Evolutionary conservation across 1,140 invertebrate genomes (phyloP).

Genomic region (Ladona fulva): DNA sequence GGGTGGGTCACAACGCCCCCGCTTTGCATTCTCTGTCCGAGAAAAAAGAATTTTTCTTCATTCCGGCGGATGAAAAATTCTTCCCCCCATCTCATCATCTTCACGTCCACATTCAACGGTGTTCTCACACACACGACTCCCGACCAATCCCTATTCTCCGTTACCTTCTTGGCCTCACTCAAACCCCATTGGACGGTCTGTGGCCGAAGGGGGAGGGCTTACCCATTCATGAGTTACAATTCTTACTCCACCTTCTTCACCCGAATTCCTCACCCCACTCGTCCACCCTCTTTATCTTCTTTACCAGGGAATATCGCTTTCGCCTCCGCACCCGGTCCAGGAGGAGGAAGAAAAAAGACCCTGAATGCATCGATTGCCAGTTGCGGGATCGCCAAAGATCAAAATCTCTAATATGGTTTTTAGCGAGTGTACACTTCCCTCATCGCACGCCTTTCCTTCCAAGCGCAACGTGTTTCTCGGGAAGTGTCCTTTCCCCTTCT

Average conservation of each 20-base stretch:
- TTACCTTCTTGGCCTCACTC: not conserved
- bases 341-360: no score
- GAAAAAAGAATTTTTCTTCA: not conserved
- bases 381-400: no score
- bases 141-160: not conserved
- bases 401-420: no score
- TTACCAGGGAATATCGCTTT: not conserved
- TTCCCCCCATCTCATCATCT: not conserved
- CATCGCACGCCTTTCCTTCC: no score
- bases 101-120: not conserved
- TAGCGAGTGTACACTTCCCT: no score
- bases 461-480: no score
- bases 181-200: not conserved
- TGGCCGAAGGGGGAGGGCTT: not conserved
- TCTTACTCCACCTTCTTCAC: not conserved
- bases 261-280: not conserved
- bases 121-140: not conserved
- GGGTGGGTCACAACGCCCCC: no score
- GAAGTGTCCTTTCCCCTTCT: no score
- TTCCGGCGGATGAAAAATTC: not conserved
- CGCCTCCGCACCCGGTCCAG: no score
- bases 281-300: not conserved
- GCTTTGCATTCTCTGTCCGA: not conserved
- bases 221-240: constrained; percentile 9
- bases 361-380: no score